phyloP scores from a whole-genome alignment of 2,888 invertebrate species.

The Zhuqinia jingwanae region DNA sequence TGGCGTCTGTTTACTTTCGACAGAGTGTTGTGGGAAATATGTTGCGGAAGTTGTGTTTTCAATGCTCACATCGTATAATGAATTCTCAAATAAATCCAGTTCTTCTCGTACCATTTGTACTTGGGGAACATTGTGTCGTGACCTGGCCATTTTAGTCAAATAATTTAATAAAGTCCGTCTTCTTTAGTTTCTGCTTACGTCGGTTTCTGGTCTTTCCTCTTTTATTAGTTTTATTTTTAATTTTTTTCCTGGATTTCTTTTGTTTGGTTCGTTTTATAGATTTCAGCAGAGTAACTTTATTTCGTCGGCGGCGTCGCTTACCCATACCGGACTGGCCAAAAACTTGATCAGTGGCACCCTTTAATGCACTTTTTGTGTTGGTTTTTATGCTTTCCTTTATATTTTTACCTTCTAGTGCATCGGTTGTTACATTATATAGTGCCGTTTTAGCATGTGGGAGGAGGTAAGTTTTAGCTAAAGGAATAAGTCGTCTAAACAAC shows the following conservation, averaged over 20 bases:
- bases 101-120: conserved; percentile 5
- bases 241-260: background rate
- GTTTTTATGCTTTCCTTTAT: conserved; percentile 19
- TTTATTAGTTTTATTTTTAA: background rate
- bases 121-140: no score
- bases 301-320: background rate
- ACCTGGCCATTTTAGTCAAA: conserved; percentile 24
- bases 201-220: background rate
- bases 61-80: conserved; percentile 2
- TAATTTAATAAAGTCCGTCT: background rate
- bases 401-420: background rate
- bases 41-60: background rate
- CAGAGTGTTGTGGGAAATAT: background rate
- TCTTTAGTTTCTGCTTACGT: background rate
- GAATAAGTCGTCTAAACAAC: background rate
- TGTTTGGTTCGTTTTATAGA: background rate
- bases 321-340: background rate
- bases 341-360: background rate
- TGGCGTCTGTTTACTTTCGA: conserved; percentile 14
- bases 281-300: background rate
- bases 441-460: conserved; percentile 8
- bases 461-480: background rate
- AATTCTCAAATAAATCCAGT: conserved; percentile 14
- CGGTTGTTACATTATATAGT: background rate
- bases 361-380: background rate